phyloP scores from a whole-genome alignment of 2,113 vertebrate genomes.

The Henicopernis longicauda region DNA sequence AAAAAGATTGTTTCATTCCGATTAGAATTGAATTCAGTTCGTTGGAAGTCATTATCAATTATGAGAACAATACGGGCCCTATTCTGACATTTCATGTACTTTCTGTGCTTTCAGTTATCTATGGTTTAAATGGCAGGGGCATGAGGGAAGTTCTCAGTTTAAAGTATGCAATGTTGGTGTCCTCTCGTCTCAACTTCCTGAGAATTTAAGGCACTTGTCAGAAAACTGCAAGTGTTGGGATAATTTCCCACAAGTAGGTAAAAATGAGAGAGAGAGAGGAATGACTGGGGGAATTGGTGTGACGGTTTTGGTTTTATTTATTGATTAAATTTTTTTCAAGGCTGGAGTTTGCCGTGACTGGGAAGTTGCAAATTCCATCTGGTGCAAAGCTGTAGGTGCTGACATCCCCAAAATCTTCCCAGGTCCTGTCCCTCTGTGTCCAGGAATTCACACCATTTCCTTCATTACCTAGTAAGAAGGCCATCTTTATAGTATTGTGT shows the following conservation, averaged over 20 bases:
- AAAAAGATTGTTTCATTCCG: background rate
- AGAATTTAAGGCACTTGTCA: background rate
- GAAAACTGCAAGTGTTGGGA: background rate
- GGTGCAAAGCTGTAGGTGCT: background rate
- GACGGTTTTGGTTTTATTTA: background rate
- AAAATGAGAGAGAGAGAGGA: background rate
- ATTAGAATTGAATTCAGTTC: background rate
- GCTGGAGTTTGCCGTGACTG: background rate
- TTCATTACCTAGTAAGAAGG: background rate
- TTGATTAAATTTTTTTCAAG: background rate
- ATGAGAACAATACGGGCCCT: background rate
- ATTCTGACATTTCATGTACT: background rate
- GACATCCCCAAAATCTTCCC: background rate
- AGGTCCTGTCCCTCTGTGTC: fast-evolving
- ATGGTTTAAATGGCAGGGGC: background rate
- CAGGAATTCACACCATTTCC: background rate
- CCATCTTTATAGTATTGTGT: background rate
- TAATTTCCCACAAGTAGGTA: background rate
- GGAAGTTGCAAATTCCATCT: background rate
- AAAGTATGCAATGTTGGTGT: background rate
- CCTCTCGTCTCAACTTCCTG: background rate
- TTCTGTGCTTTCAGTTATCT: background rate
- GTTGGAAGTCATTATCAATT: background rate
- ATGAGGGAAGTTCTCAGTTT: background rate
- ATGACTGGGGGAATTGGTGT: background rate